A percentile compares a stretch with the other conserved stretches of the same genome.
These are phyloP conservation scores for Drosophila rufa DNA, from an alignment of 1,140 invertebrate genomes.

Conservation along the genomic window DNA sequence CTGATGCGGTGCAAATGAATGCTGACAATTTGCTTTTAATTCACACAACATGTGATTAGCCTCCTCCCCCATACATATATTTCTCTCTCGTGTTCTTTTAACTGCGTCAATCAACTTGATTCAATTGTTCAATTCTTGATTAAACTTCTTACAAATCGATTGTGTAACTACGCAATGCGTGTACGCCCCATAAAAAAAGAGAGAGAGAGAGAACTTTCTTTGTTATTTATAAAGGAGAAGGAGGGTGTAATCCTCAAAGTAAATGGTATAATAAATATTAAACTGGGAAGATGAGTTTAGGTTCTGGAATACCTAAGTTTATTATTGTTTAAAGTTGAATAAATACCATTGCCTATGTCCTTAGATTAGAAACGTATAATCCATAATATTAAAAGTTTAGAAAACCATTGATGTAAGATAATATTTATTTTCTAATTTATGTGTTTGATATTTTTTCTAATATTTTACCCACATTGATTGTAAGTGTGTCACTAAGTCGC, in stretches of 20 bases:
- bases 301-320: too few relatives aligned
- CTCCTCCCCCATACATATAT: constrained; percentile 8
- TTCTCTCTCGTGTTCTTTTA: constrained; percentile 24
- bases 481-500: constrained; percentile 2
- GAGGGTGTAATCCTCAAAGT: background rate
- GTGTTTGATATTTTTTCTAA: background rate
- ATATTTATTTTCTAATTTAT: background rate
- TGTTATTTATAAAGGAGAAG: background rate
- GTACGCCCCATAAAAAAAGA: background rate
- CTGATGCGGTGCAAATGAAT: constrained; percentile 43
- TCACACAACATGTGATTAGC: constrained; percentile 55
- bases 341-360: too few relatives aligned
- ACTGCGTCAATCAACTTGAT: constrained; percentile 50
- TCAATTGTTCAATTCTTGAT: constrained; percentile 62
- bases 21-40: constrained; percentile 62
- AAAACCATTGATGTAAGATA: background rate
- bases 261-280: background rate
- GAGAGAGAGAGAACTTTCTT: background rate
- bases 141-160: constrained; percentile 47
- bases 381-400: too few relatives aligned
- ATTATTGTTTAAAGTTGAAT: too few relatives aligned
- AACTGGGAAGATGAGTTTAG: background rate
- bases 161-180: constrained; percentile 43
- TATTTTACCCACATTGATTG: background rate
- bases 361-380: background rate